These are phyloP conservation scores for Halcyon badia DNA, from an alignment of 2,797 vertebrate species.

Conservation along the genomic window DNA sequence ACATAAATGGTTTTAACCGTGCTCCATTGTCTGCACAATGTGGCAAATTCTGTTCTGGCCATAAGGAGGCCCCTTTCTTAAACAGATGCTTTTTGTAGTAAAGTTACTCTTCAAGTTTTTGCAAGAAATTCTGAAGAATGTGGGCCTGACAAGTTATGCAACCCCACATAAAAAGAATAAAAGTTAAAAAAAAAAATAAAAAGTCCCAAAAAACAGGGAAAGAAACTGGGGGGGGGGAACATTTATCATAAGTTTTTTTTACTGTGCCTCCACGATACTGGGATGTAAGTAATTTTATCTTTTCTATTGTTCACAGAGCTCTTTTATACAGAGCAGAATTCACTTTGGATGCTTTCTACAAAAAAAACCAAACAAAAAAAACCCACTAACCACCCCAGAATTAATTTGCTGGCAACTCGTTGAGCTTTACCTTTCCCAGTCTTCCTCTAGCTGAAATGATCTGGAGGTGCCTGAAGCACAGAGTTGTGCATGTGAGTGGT, in stretches of 20 bases:
- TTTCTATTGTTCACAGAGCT: neutral
- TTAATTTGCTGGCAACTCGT: neutral
- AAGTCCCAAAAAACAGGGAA: no score
- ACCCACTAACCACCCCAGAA: neutral
- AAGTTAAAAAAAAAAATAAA: neutral
- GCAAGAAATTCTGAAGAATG: neutral
- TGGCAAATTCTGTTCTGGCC: neutral
- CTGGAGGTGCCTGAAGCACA: neutral
- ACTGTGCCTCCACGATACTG: neutral
- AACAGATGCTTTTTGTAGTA: neutral
- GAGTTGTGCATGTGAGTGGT: neutral
- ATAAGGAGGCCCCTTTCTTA: neutral
- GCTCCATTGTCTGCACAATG: fast-evolving
- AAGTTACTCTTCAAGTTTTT: neutral
- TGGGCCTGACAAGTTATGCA: neutral
- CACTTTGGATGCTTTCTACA: neutral
- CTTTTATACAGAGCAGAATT: neutral
- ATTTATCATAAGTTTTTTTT: neutral
- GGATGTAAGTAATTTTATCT: neutral
- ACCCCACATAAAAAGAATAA: neutral
- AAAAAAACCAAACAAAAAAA: neutral
- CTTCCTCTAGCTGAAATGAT: neutral
- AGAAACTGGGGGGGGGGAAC: neutral
- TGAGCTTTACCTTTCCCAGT: neutral
- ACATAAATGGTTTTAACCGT: neutral